Evolutionary conservation across 1,140 invertebrate species (phyloP), one percentile per base, ranked within the genome.

Genomic region (Matsumurasca onukii): DNA sequence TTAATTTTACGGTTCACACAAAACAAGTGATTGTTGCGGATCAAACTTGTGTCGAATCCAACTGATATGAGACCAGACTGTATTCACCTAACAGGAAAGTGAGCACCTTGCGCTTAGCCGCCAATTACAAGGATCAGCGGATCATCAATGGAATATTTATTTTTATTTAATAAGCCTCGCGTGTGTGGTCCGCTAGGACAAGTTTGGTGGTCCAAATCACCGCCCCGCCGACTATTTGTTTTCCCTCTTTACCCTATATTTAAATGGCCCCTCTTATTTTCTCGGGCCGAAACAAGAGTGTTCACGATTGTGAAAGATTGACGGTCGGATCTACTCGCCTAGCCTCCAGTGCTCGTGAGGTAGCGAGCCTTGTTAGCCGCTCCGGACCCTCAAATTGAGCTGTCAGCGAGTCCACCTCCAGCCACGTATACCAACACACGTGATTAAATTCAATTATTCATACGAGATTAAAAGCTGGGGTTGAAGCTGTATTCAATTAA

Each of bases 201-300:
- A 27, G 55, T 59, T 59, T 27, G 55, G 55, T 59, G 55, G 55
- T 59, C 55, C 55, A 27, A 27, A 59, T 59, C 30, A 59, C 55
- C 55, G 2, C 55, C 22, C 9, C 24, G 9, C 55, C 55, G 25
- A 59, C 55, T 59, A 59, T 59, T 59, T 59, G 55, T 59, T 59
- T 59, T 59, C 25, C 55, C 55, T 29, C 55, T 59, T 59, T 59
- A 59, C 55, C 55, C 55, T 59, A 59, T 59, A 59, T 59, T 59
- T 59, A 59, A 59, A 59, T 59, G 22, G 49, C 55, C 55, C 55
- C 25, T 29, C 25, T 29, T 9, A 27, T 59, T 59, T 59, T 9
- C 55, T 25, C 34, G 34, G 5, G 55, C 55, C 55, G 55, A 59
- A 59, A 59, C 55, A 5, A 25, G 55, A 59, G 55, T 59, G 55